Evolutionary conservation across 2,888 invertebrate genomes (phyloP).

Genomic region (Drosophila longiperda): DNA sequence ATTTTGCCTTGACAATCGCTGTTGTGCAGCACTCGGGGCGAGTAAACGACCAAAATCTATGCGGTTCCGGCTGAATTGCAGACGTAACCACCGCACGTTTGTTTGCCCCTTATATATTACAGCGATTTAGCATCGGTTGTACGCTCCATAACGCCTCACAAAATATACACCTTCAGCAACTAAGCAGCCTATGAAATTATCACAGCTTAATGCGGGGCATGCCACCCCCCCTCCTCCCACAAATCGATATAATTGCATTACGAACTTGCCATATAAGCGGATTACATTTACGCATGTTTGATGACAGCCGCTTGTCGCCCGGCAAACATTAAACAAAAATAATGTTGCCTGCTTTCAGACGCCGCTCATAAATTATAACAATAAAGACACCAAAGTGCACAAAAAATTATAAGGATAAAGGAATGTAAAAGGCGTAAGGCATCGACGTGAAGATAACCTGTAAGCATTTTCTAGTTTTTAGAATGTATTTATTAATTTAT

Average conservation of each 20-base stretch:
- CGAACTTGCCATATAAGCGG: slow-evolving; percentile 35
- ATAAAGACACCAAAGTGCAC: slow-evolving; percentile 62
- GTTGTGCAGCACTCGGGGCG: slow-evolving; percentile 48
- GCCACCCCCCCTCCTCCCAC: background rate
- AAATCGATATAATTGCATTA: slow-evolving; percentile 58
- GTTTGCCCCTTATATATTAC: slow-evolving; percentile 8
- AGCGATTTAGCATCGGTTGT: slow-evolving; percentile 17
- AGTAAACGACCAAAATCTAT: slow-evolving; percentile 71
- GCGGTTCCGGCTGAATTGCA: slow-evolving; percentile 74
- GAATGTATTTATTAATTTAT: background rate
- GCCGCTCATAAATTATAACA: slow-evolving; percentile 73
- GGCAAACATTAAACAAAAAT: slow-evolving; percentile 64
- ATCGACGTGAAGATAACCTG: background rate
- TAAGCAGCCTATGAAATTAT: slow-evolving; percentile 50
- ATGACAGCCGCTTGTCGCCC: slow-evolving; percentile 65
- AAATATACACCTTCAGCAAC: slow-evolving; percentile 19
- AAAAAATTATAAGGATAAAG: slow-evolving; percentile 41
- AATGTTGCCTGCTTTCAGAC: slow-evolving; percentile 54
- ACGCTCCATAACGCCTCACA: slow-evolving; percentile 11
- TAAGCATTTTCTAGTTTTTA: no score
- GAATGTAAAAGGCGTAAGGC: fast-evolving
- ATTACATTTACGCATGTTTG: slow-evolving; percentile 32
- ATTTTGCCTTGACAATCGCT: slow-evolving; percentile 44
- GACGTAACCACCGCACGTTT: slow-evolving; percentile 51
- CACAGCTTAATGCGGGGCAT: slow-evolving; percentile 24